These are phyloP conservation scores for Athene cunicularia DNA, from an alignment of 2,113 vertebrate genomes.

Conservation along the genomic window DNA sequence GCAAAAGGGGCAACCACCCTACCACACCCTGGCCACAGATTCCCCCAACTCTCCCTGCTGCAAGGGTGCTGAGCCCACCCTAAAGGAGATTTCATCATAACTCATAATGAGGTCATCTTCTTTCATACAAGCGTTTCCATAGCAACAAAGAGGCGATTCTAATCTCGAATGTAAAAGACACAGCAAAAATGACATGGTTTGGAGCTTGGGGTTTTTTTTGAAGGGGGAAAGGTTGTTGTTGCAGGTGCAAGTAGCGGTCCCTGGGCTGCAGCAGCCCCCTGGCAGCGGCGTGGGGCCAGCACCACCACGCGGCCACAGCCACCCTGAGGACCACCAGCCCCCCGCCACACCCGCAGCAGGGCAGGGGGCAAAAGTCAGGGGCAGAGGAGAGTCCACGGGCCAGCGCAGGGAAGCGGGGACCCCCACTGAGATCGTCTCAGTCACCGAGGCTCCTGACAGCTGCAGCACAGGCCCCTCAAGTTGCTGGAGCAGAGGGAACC, in stretches of 20 bases:
- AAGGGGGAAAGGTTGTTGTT: neutral
- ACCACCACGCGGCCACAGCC: neutral
- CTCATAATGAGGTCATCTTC: conserved; percentile 18
- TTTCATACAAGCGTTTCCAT: conserved; percentile 23
- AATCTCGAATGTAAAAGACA: conserved; percentile 5
- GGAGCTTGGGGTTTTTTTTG: neutral
- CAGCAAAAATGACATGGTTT: neutral
- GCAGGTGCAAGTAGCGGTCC: neutral
- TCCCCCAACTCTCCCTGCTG: neutral
- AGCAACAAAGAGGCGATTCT: conserved; percentile 39
- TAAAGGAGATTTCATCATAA: neutral
- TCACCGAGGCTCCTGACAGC: neutral
- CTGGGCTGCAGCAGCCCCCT: neutral
- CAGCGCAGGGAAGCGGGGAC: accelerated
- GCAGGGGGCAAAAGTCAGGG: neutral
- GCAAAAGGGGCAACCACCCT: accelerated
- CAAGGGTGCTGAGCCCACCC: neutral
- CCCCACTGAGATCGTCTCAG: accelerated
- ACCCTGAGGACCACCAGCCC: too few species aligned
- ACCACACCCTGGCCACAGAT: accelerated
- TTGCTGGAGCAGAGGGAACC: neutral
- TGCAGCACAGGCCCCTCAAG: neutral
- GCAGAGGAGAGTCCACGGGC: neutral
- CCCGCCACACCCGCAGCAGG: neutral
- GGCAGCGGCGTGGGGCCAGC: neutral